A percentile compares a stretch with the other conserved stretches of the same genome.
phyloP scores from a whole-genome alignment of 2,888 invertebrate genomes.

The Synergus gifuensis region DNA sequence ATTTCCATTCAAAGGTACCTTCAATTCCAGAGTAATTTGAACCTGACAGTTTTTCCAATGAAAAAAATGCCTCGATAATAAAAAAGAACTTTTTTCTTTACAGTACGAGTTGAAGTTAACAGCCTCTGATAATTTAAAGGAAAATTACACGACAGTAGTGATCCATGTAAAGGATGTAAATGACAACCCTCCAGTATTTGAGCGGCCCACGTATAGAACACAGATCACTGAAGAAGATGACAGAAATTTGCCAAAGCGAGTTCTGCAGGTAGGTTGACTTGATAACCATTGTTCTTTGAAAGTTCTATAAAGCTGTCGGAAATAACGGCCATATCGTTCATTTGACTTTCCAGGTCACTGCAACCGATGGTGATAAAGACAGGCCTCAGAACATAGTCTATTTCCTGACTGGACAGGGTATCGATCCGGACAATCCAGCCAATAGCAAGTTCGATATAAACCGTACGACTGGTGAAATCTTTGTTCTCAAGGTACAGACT shows the following conservation, averaged over 20 bases:
- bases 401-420: slow-evolving; percentile 96
- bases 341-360: slow-evolving; percentile 87
- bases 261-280: slow-evolving; percentile 85
- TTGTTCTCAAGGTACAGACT: slow-evolving; percentile 91
- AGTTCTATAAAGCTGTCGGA: slow-evolving; percentile 31
- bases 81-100: slow-evolving; percentile 53
- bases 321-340: slow-evolving; percentile 28
- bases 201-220: slow-evolving; percentile 94
- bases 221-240: slow-evolving; percentile 98
- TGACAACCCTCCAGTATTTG: slow-evolving; percentile 98
- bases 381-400: slow-evolving; percentile 97
- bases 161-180: slow-evolving; percentile 98
- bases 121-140: slow-evolving; percentile 97
- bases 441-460: slow-evolving; percentile 98
- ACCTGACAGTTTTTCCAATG: neutral
- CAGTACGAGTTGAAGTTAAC: slow-evolving; percentile 97
- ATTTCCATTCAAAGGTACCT: slow-evolving; percentile 6
- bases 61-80: neutral
- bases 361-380: slow-evolving; percentile 97
- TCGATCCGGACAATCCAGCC: slow-evolving; percentile 95
- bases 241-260: slow-evolving; percentile 94
- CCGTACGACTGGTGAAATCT: slow-evolving; percentile 96
- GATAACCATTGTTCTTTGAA: slow-evolving; percentile 31
- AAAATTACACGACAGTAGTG: slow-evolving; percentile 97
- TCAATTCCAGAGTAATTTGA: neutral